Conservation (phyloP, 2,113 vertebrate genomes). For the Sardina pilchardus region DNA sequence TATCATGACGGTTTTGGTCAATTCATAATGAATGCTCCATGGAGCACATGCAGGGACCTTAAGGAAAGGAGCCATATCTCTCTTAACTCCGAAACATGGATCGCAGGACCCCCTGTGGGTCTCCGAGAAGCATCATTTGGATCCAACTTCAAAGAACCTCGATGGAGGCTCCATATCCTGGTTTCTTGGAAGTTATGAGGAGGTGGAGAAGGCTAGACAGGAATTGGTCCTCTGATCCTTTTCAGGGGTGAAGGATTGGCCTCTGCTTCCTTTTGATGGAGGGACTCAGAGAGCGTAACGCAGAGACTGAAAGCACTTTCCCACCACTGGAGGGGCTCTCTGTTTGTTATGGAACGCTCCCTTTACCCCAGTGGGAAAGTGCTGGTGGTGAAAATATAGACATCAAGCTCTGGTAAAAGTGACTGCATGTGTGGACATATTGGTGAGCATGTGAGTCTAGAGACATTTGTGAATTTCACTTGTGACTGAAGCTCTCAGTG, state of each 20-base stretch:
- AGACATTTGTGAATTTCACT: not conserved
- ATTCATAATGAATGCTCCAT: not conserved
- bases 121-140: conserved; percentile 36
- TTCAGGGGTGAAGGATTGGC: not conserved
- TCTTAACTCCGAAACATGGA: not conserved
- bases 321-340: not conserved
- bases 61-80: not conserved
- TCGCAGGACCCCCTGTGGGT: not conserved
- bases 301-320: not conserved
- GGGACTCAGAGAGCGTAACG: not conserved
- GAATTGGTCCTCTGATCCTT: not conserved
- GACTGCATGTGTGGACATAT: not conserved
- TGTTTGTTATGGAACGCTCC: conserved; percentile 10
- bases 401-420: not conserved
- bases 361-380: not conserved
- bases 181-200: conserved; percentile 55
- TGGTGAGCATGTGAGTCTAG: not conserved
- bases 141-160: conserved; percentile 41
- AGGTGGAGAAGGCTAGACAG: conserved; percentile 45
- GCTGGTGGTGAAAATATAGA: not conserved
- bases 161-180: conserved; percentile 46
- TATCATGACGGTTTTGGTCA: not conserved
- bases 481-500: not conserved
- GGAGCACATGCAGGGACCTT: not conserved
- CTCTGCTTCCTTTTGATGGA: not conserved